Base-by-base conservation (phyloP, 2,113 vertebrate genomes). In the Brienomyrus brachyistius region DNA sequence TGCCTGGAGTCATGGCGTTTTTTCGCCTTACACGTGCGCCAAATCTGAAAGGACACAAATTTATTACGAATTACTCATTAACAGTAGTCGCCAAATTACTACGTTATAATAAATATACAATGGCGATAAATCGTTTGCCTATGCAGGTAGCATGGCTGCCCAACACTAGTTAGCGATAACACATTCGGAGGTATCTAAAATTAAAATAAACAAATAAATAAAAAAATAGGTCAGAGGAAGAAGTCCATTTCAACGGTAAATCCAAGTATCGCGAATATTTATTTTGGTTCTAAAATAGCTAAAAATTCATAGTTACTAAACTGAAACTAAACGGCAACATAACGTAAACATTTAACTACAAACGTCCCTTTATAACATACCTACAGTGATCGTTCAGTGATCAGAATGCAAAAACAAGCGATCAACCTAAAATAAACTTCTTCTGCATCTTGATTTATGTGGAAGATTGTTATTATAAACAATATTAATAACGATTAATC, bases 1-100 rank as follows among this genome's bases (percentile, higher is more conserved):
- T 89, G 11, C 17, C 92, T 43, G 91, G 87, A 27, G 91, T 93
- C 93, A 94, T 94, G 13, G 35, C 89, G 86, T 59, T 52, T 43
- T 43, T 88, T 35, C 19, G 23, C 48, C n/a, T 7, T 50, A 35
- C 48, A 52, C 45, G 23, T 48, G 47, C 23, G n/a, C 45, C 84
- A 51, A 50, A n/a, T 82, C 47, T 27, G 48, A 52, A 47, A 86
- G 82, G 40, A 23, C 82, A 50, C 23, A n/a, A 48, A 19, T 43
- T 47, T 47, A 84, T 19, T 45, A 47, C 45, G 21, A 84, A 48
- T 23, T 84, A 84, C 17, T 47, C 45, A 84, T 84, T 84, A 23
- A 48, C 40, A 47, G 45, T 4, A 84, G 23, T 84, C 15, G 35
- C 74, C 35, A 80, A 77, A 80, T 19, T 5, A 31, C 27, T 40